Evolutionary conservation across 2,888 invertebrate species (phyloP).

Genomic region (Campoplex nolae): DNA sequence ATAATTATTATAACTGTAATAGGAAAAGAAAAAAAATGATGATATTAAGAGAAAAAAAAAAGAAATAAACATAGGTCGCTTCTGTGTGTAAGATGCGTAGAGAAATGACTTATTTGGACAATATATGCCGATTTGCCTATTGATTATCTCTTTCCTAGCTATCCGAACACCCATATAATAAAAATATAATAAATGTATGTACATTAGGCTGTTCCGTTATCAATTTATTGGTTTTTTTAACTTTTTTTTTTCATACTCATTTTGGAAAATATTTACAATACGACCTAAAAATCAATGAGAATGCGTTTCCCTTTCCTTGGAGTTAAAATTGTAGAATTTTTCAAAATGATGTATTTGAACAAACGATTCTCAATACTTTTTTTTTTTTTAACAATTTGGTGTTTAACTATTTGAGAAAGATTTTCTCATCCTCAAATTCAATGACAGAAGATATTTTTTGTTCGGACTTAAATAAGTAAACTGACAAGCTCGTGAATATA

Average conservation of each 20-base stretch:
- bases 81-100: constrained; percentile 70
- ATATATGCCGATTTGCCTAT: constrained; percentile 52
- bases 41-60: constrained; percentile 56
- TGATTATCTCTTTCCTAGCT: constrained; percentile 20
- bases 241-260: constrained; percentile 13
- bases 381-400: too few species aligned
- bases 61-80: constrained; percentile 69
- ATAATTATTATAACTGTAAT: constrained; percentile 68
- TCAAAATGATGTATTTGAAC: too few species aligned
- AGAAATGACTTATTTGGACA: constrained; percentile 62
- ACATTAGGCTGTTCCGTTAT: constrained; percentile 26
- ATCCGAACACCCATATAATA: constrained; percentile 19
- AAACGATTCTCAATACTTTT: too few species aligned
- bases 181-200: constrained; percentile 41
- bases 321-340: too few species aligned
- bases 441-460: too few species aligned
- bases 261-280: not conserved
- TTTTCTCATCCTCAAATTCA: too few species aligned
- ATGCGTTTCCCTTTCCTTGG: too few species aligned
- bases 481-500: too few species aligned
- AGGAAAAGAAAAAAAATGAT: constrained; percentile 64
- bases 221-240: not conserved
- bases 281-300: not conserved
- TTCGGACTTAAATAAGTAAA: too few species aligned
- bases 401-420: too few species aligned